A percentile compares a stretch with the other conserved stretches of the same genome.
Conservation (phyloP, 2,797 vertebrate species). For the Argentina silus region DNA sequence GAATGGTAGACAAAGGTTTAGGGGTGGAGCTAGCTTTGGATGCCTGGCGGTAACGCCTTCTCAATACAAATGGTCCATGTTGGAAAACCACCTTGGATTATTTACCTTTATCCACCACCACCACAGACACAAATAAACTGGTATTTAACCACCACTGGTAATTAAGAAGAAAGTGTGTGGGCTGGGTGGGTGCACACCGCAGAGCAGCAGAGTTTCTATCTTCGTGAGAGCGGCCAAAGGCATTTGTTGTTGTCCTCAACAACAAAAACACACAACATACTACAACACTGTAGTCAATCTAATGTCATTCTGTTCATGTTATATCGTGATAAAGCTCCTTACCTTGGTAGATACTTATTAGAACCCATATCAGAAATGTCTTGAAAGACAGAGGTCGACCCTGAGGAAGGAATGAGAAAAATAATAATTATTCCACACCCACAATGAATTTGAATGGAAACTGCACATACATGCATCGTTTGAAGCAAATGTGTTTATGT, state of each 20-base stretch:
- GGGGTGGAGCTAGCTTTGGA: slow-evolving; percentile 43
- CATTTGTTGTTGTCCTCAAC: slow-evolving; percentile 11
- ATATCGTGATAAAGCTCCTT: slow-evolving; percentile 50
- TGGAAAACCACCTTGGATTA: slow-evolving; percentile 54
- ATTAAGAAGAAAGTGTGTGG: slow-evolving; percentile 45
- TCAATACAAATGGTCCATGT: slow-evolving; percentile 54
- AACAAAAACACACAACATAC: background rate
- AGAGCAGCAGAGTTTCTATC: slow-evolving; percentile 16
- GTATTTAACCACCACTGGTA: slow-evolving; percentile 9
- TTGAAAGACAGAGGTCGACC: slow-evolving; percentile 96
- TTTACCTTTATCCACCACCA: slow-evolving; percentile 41
- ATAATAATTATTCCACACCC: background rate
- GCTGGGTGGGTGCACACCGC: slow-evolving; percentile 14
- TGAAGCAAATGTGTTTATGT: background rate
- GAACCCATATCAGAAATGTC: slow-evolving; percentile 97
- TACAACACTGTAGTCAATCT: too few species aligned
- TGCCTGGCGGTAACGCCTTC: slow-evolving; percentile 40
- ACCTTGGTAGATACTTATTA: slow-evolving; percentile 99
- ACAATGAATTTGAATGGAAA: background rate
- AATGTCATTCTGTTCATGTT: too few species aligned
- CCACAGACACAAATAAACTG: slow-evolving; percentile 50
- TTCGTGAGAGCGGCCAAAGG: background rate
- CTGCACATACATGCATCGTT: background rate
- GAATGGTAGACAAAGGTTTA: slow-evolving; percentile 31
- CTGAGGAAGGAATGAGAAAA: slow-evolving; percentile 65